Conservation (phyloP, 2,113 vertebrate genomes). For the Cinclus mexicanus region DNA sequence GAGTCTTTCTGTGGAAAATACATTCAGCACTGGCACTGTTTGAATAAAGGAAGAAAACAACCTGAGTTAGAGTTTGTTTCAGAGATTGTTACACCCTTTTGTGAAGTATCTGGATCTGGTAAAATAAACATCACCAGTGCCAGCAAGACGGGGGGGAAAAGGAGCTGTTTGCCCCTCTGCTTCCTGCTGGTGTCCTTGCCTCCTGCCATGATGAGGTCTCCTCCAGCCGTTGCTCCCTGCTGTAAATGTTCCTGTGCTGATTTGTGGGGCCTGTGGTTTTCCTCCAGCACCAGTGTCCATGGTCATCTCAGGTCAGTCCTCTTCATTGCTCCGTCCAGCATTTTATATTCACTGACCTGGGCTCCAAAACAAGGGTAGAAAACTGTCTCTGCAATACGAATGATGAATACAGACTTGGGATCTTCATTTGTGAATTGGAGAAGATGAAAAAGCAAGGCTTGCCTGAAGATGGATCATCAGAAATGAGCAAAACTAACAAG, state of each 20-base stretch:
- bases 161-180: neutral
- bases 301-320: neutral
- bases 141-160: neutral
- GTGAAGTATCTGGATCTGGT: neutral
- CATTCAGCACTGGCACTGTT: neutral
- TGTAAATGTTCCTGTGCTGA: neutral
- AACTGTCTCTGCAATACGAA: neutral
- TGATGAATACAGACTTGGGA: neutral
- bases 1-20: neutral
- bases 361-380: neutral
- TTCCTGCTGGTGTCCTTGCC: neutral
- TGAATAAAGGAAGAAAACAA: neutral
- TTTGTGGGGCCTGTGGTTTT: neutral
- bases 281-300: rapidly evolving
- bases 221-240: rapidly evolving
- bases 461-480: neutral
- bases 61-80: neutral
- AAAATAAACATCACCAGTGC: neutral
- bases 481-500: neutral
- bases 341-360: neutral
- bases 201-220: neutral
- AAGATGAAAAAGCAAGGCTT: neutral
- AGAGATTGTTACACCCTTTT: neutral
- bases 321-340: neutral
- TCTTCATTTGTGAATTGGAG: neutral